These are phyloP conservation scores for Carduelis carduelis DNA, from an alignment of 2,797 vertebrate species.

Conservation along the genomic window DNA sequence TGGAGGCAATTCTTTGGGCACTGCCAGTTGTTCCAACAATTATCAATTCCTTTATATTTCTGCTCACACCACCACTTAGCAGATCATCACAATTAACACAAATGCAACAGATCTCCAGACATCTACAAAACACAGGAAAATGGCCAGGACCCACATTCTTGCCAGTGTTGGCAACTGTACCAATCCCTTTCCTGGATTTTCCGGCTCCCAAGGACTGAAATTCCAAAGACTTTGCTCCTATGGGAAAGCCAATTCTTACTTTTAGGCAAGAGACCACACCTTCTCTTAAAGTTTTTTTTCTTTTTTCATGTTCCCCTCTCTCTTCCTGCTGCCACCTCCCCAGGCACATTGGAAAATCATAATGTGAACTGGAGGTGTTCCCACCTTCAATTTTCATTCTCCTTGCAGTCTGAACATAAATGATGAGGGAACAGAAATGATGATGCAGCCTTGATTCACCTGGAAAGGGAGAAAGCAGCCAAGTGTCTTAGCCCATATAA, in stretches of 20 bases:
- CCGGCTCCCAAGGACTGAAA: not conserved
- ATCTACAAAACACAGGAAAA: not conserved
- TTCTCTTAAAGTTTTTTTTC: not conserved
- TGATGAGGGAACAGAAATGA: not conserved
- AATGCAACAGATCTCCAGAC: not conserved
- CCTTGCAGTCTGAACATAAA: not conserved
- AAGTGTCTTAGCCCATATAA: not conserved
- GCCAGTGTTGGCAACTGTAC: accelerated
- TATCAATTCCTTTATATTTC: not conserved
- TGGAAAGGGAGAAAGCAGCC: not conserved
- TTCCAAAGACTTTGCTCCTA: not conserved
- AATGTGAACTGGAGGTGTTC: not conserved
- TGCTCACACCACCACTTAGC: not conserved
- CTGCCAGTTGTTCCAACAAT: not conserved
- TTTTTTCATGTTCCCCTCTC: not conserved
- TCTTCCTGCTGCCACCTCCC: not conserved
- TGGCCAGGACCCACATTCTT: not conserved
- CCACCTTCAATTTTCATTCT: not conserved
- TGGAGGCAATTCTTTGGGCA: not conserved
- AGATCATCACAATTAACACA: not conserved
- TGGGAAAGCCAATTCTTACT: not conserved
- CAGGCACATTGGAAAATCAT: not conserved
- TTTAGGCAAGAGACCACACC: accelerated
- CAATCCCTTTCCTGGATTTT: not conserved
- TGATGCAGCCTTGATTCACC: not conserved